These are phyloP conservation scores for Novumbra hubbsi DNA, from an alignment of 2,797 vertebrate genomes.

Conservation along the genomic window DNA sequence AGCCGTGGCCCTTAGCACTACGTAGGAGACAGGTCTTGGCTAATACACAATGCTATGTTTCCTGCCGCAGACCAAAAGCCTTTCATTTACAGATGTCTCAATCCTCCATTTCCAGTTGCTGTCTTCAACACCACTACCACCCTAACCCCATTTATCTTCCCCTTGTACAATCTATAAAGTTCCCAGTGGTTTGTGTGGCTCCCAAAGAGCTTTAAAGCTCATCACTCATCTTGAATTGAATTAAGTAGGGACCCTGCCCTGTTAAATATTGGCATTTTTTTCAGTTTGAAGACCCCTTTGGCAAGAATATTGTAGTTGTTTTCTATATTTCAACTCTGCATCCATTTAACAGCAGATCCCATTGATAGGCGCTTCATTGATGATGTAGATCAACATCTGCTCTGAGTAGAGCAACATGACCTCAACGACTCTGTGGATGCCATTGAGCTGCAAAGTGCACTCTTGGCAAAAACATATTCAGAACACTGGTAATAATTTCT, in stretches of 20 bases:
- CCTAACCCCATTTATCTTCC: constrained; percentile 28
- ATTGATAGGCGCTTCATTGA: no score
- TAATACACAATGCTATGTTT: constrained; percentile 23
- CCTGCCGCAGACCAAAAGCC: constrained; percentile 29
- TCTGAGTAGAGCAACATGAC: no score
- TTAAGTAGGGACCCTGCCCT: constrained; percentile 36
- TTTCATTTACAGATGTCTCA: constrained; percentile 46
- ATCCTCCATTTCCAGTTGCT: constrained; percentile 43
- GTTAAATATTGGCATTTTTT: no score
- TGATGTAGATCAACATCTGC: no score
- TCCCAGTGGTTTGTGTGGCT: constrained; percentile 40
- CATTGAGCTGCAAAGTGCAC: no score
- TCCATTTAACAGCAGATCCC: no score
- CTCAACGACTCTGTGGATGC: no score
- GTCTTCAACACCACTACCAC: neutral
- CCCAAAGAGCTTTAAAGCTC: constrained; percentile 45
- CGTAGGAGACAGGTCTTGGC: constrained; percentile 24
- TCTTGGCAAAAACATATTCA: no score
- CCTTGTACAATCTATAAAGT: constrained; percentile 30
- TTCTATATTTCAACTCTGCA: no score
- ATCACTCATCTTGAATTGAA: constrained; percentile 36
- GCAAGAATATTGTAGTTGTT: no score
- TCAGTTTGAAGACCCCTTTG: no score
- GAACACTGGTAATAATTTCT: no score
- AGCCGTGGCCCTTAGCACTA: constrained; percentile 28